Evolutionary conservation across 1,140 invertebrate genomes (phyloP).

Genomic region (Scylla paramamosain): DNA sequence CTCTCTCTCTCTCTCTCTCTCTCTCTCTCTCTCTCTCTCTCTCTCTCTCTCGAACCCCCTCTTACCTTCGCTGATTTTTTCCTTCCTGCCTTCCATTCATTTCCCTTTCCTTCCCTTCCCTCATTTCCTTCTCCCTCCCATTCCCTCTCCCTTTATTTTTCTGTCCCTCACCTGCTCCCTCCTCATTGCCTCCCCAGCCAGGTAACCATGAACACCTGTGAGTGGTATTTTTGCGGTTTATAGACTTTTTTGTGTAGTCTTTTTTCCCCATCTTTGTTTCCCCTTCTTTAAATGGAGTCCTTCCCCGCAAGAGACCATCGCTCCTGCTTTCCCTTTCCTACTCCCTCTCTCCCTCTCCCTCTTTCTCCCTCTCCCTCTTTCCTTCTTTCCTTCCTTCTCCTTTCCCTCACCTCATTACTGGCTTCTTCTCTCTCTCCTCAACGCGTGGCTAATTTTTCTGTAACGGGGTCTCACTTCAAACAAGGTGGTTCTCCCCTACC

Average conservation of each 20-base stretch:
- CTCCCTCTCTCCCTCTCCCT: not conserved
- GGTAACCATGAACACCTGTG: too few species aligned
- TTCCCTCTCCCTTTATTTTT: not conserved
- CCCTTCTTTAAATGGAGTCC: too few species aligned
- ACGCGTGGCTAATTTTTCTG: too few species aligned
- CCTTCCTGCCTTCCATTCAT: not conserved
- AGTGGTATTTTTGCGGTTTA: too few species aligned
- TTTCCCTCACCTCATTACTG: too few species aligned
- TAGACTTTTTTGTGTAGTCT: too few species aligned
- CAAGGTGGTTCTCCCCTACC: too few species aligned
- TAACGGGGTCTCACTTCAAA: too few species aligned
- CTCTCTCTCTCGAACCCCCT: not conserved
- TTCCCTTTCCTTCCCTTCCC: not conserved
- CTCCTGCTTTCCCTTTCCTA: not conserved
- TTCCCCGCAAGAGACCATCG: not conserved
- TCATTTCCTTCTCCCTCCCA: not conserved
- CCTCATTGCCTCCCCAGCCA: too few species aligned
- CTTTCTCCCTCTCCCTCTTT: not conserved
- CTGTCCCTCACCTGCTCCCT: too few species aligned
- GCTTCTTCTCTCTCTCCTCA: too few species aligned
- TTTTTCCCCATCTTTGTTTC: too few species aligned
- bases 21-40: conserved; percentile 8
- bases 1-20: conserved; percentile 20
- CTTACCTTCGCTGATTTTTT: not conserved
- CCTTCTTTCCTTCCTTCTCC: not conserved